phyloP scores from a whole-genome alignment of 1,140 invertebrate genomes.

The Macrobrachium nipponense region DNA sequence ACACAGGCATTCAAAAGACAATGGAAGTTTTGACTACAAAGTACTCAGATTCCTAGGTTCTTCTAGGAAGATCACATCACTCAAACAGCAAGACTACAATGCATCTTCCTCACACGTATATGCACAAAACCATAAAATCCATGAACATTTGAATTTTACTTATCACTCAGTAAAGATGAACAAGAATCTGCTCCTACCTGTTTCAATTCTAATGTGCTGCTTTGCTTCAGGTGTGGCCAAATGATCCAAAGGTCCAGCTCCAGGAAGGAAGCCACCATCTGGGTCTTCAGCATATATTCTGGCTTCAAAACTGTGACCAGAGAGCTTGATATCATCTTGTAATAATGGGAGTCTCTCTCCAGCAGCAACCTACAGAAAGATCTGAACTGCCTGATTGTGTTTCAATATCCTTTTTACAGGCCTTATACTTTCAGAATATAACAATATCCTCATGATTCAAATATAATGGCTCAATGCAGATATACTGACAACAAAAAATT shows the following conservation, averaged over 20 bases:
- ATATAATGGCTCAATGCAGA: too few species aligned
- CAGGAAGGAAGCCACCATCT: constrained; percentile 88
- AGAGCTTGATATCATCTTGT: constrained; percentile 82
- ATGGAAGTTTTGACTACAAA: too few species aligned
- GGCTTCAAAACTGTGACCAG: constrained; percentile 74
- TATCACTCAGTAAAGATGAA: background rate
- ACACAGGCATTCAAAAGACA: too few species aligned
- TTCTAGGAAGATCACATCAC: too few species aligned
- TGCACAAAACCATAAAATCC: too few species aligned
- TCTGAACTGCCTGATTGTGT: too few species aligned
- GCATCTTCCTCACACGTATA: too few species aligned
- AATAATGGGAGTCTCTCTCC: constrained; percentile 85
- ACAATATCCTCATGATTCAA: too few species aligned
- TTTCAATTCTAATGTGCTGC: constrained; percentile 81
- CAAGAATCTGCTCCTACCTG: constrained; percentile 70
- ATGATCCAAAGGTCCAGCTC: constrained; percentile 81
- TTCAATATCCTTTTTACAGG: too few species aligned
- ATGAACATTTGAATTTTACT: background rate
- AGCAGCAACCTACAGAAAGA: constrained; percentile 75
- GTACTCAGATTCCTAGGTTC: too few species aligned
- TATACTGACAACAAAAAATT: background rate
- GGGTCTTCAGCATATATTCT: constrained; percentile 96
- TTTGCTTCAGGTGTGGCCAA: constrained; percentile 75
- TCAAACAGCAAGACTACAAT: too few species aligned
- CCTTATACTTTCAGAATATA: too few species aligned